These are phyloP conservation scores for Sinella curviseta DNA, from an alignment of 1,140 invertebrate genomes.

Conservation along the genomic window DNA sequence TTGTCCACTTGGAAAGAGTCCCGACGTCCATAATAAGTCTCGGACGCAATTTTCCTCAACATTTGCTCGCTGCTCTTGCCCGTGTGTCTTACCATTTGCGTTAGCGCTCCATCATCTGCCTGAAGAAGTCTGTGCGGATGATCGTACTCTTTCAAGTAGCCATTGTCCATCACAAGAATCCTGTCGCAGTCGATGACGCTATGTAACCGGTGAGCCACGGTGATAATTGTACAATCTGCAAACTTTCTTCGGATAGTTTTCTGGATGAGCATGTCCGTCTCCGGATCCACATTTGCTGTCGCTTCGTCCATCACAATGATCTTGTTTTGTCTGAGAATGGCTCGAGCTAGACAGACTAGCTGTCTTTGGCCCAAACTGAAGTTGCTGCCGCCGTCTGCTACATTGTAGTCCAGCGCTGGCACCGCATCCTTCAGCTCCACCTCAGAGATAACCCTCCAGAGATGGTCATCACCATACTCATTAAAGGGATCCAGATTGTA, in stretches of 20 bases:
- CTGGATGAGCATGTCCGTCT: slow-evolving; percentile 69
- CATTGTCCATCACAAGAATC: neutral
- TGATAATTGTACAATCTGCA: slow-evolving; percentile 72
- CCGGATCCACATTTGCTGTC: slow-evolving; percentile 54
- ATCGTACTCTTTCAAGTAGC: neutral
- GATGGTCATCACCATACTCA: slow-evolving; percentile 65
- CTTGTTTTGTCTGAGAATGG: slow-evolving; percentile 55
- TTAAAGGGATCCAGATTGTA: slow-evolving; percentile 87
- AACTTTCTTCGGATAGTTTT: slow-evolving; percentile 72
- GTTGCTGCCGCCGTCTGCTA: slow-evolving; percentile 56
- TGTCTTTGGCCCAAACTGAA: slow-evolving; percentile 59
- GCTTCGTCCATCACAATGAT: slow-evolving; percentile 57
- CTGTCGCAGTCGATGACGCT: slow-evolving; percentile 18
- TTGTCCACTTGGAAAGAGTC: too few species aligned
- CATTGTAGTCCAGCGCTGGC: slow-evolving; percentile 51
- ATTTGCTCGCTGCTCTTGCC: too few species aligned
- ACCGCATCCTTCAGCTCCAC: slow-evolving; percentile 54
- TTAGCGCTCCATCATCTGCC: neutral
- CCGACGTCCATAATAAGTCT: too few species aligned
- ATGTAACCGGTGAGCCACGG: slow-evolving; percentile 71
- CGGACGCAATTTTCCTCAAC: too few species aligned
- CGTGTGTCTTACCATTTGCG: neutral
- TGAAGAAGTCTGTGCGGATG: neutral
- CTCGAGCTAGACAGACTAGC: slow-evolving; percentile 57
- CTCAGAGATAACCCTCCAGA: slow-evolving; percentile 68